Evolutionary conservation across 1,140 invertebrate genomes (phyloP).

Genomic region (Nasonia longicornis): DNA sequence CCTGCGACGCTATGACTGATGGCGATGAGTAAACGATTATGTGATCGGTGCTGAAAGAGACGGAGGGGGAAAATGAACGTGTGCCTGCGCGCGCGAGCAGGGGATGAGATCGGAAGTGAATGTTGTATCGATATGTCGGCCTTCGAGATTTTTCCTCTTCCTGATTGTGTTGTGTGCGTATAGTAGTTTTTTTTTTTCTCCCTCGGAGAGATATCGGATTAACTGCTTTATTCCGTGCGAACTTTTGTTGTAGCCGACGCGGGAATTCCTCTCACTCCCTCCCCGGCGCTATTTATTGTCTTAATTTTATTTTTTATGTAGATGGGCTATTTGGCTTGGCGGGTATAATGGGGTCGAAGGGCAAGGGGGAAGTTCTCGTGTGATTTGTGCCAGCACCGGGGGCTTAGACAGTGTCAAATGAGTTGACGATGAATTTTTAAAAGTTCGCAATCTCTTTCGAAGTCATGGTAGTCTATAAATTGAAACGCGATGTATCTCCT

Average conservation of each 20-base stretch:
- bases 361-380: neutral
- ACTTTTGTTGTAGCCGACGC: neutral
- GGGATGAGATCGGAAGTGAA: constrained; percentile 20
- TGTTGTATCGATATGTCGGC: constrained; percentile 5
- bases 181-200: neutral
- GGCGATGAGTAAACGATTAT: constrained; percentile 35
- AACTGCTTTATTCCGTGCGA: constrained; percentile 3
- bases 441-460: neutral
- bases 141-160: neutral
- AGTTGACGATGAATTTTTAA: constrained; percentile 1
- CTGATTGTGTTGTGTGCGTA: neutral
- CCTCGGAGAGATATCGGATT: neutral
- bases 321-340: neutral
- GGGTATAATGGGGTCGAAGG: neutral
- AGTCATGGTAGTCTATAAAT: too few relatives aligned
- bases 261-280: neutral
- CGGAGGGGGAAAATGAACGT: neutral
- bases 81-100: too few relatives aligned
- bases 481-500: too few relatives aligned
- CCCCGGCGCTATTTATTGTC: neutral
- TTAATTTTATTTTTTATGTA: constrained; percentile 2
- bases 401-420: neutral
- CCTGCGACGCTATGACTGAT: constrained; percentile 7
- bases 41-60: neutral
- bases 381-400: neutral